Evolutionary conservation across 2,888 invertebrate species (phyloP).

Genomic region (Ischnura elegans): DNA sequence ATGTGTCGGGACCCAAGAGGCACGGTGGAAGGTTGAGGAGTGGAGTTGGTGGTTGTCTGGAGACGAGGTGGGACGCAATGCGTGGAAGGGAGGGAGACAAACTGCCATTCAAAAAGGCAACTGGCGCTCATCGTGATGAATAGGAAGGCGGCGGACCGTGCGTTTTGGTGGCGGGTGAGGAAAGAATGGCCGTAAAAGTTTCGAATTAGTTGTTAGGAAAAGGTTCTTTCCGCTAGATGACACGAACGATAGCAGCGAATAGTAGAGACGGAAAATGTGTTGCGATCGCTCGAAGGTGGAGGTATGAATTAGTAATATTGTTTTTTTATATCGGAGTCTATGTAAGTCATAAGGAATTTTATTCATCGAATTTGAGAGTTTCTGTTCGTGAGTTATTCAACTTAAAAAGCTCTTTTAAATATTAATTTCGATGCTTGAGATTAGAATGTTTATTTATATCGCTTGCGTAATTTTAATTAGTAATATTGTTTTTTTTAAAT

Average conservation of each 20-base stretch:
- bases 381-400: no score
- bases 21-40: not conserved
- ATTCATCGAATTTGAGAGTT: no score
- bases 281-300: not conserved
- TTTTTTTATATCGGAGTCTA: not conserved
- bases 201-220: slow-evolving; percentile 48
- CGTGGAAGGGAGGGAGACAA: slow-evolving; percentile 17
- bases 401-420: no score
- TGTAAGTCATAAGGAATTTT: no score
- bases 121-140: slow-evolving; percentile 36
- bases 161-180: slow-evolving; percentile 48
- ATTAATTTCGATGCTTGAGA: no score
- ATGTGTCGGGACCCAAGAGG: slow-evolving; percentile 22
- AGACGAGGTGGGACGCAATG: not conserved
- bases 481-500: no score
- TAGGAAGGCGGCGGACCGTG: slow-evolving; percentile 4
- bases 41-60: not conserved
- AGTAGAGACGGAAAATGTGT: not conserved
- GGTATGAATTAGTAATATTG: not conserved
- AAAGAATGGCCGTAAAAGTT: slow-evolving; percentile 58
- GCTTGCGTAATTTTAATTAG: no score
- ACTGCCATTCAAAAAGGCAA: slow-evolving; percentile 50
- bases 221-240: slow-evolving; percentile 43
- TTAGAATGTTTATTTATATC: no score
- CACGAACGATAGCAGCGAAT: slow-evolving; percentile 35